A percentile compares a stretch with the other conserved stretches of the same genome.
Evolutionary conservation across 1,140 invertebrate genomes (phyloP).

Genomic region (Penaeus chinensis): DNA sequence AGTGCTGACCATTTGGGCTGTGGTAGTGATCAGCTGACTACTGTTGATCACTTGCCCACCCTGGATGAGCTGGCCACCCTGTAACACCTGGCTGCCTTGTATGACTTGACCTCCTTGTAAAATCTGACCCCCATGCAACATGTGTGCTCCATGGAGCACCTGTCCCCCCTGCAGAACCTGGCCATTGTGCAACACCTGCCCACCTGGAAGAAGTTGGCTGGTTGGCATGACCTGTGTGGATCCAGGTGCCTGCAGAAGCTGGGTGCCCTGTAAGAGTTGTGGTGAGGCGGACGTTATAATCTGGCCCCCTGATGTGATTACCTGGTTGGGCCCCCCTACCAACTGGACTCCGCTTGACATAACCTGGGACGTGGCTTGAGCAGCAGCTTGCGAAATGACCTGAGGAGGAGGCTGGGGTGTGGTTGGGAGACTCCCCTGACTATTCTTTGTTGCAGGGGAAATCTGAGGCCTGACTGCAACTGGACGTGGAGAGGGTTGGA

Average conservation of each 20-base stretch:
- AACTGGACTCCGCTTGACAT: conserved; percentile 50
- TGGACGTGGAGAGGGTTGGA: conserved; percentile 45
- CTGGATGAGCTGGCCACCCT: conserved; percentile 50
- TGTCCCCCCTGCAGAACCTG: conserved; percentile 24
- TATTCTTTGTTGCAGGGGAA: conserved; percentile 39
- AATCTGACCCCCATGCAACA: conserved; percentile 10
- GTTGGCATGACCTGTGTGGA: conserved; percentile 51
- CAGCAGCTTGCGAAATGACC: conserved; percentile 42
- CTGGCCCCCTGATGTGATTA: conserved; percentile 57
- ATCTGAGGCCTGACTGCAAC: conserved; percentile 38
- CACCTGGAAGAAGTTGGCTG: conserved; percentile 39
- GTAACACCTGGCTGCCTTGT: conserved; percentile 35
- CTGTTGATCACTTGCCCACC: conserved; percentile 50
- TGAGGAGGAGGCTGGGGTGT: conserved; percentile 47
- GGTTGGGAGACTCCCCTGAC: conserved; percentile 25
- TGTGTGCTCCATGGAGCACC: conserved; percentile 6
- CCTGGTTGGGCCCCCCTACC: conserved; percentile 47
- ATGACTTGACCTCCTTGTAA: conserved; percentile 47
- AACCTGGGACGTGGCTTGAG: conserved; percentile 41
- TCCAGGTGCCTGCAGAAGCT: conserved; percentile 42
- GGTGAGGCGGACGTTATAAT: conserved; percentile 48
- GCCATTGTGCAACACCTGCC: conserved; percentile 50
- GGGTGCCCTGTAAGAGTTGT: conserved; percentile 43
- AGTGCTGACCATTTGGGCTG: conserved; percentile 48
- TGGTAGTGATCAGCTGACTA: conserved; percentile 53